A percentile compares a stretch with the other conserved stretches of the same genome.
phyloP scores from a whole-genome alignment of 1,140 invertebrate species.

The Pachyrhynchus sulphureomaculatus region DNA sequence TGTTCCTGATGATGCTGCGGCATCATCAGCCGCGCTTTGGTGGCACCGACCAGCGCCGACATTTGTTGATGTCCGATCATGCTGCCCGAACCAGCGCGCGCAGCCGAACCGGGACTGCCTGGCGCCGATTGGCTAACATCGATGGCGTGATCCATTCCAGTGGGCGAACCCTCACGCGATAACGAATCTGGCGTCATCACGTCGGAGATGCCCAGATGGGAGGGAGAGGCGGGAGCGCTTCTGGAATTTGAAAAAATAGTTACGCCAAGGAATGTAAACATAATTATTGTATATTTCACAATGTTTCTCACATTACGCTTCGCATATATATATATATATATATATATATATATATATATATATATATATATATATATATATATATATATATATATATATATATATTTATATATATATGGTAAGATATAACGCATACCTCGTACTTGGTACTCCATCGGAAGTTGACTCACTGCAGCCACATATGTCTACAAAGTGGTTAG shows the following conservation, averaged over 20 bases:
- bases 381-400: too few species aligned
- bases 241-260: slow-evolving; percentile 53
- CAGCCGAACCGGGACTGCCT: slow-evolving; percentile 60
- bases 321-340: too few species aligned
- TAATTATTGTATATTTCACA: background rate
- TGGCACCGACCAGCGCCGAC: slow-evolving; percentile 52
- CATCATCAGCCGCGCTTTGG: slow-evolving; percentile 51
- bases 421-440: too few species aligned
- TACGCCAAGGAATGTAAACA: background rate
- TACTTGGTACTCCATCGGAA: too few species aligned
- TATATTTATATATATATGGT: too few species aligned
- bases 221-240: slow-evolving; percentile 91
- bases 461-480: too few species aligned
- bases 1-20: slow-evolving; percentile 42
- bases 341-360: too few species aligned
- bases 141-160: slow-evolving; percentile 63
- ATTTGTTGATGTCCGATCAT: slow-evolving; percentile 53
- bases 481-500: too few species aligned
- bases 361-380: too few species aligned
- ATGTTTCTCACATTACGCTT: too few species aligned
- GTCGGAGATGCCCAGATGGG: slow-evolving; percentile 81
- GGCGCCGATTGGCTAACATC: slow-evolving; percentile 70
- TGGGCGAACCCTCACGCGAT: slow-evolving; percentile 80
- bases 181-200: slow-evolving; percentile 86
- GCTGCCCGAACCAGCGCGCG: slow-evolving; percentile 42